Base-by-base conservation (phyloP, 2,113 vertebrate species). In the Cynoglossus semilaevis region DNA sequence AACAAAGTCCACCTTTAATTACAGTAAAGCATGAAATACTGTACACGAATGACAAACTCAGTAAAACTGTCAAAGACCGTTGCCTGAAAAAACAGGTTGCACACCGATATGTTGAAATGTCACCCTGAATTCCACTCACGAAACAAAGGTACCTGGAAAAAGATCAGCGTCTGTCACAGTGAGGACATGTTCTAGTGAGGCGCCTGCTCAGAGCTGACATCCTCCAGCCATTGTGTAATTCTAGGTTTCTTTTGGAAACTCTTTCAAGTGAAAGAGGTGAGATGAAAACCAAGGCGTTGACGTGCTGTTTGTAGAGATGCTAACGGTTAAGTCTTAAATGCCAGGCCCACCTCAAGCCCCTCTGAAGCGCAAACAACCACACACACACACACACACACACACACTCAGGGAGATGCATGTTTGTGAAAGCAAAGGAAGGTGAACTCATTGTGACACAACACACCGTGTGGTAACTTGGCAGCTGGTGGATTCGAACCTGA, bases 311-410 rank as follows among this genome's bases (percentile, higher is more conserved):
- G 77, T 58, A 45, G 53, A 78, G 74, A 70, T 71, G 70, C 70
- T 65, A 75, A 72, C 81, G 58, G 83, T 84, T 87, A 70, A 70
- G 51, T 37, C 46, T 44, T 72, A 80, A 85, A 88, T 83, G 87
- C 80, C 82, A 88, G 52, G 51, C 53, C 41, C 73, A 82, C 69
- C 64, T 77, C 67, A 51, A 62, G 54, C 17, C 22, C 22, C 22
- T n/a, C n/a, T 71, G 74, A 79, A 62, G 51, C 62, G 47, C 66
- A 53, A 11, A 29, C 36, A 60, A 5, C 17, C 41, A n/a, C 55
- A 51, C 70, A 58, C 51, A 52, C 37, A 53, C 47, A 48, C 68
- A 67, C 53, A 58, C 41, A 16, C 53, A 52, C 10, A 48, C 16
- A 37, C 16, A 59, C 53, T 18, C 44, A 34, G 14, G 6, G 6